Base-by-base conservation (phyloP, 2,888 invertebrate species). In the Atrina japonica region DNA sequence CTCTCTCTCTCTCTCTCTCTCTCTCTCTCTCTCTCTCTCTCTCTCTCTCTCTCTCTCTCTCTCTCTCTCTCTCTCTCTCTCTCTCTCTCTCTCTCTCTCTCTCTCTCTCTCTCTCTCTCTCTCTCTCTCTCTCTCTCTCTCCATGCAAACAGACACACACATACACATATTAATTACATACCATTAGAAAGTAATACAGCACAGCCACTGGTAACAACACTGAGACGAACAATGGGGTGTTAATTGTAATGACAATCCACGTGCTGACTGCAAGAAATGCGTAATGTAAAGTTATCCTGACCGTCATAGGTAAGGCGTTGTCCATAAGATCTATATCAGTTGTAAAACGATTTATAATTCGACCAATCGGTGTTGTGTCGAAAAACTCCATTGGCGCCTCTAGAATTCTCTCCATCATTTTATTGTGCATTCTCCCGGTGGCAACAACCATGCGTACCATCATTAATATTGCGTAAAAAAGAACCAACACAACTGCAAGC, bases 111-210 rank as follows among this genome's bases (percentile, higher is more conserved):
- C n/a, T n/a, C n/a, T n/a, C n/a, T n/a, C n/a, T n/a, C n/a, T n/a
- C n/a, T n/a, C n/a, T n/a, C n/a, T n/a, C n/a, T n/a, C n/a, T n/a
- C n/a, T n/a, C n/a, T n/a, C n/a, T n/a, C n/a, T n/a, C n/a, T n/a
- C n/a, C n/a, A n/a, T n/a, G n/a, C n/a, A n/a, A n/a, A n/a, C n/a
- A n/a, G n/a, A n/a, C n/a, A n/a, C n/a, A n/a, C n/a, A n/a, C n/a
- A n/a, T n/a, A n/a, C n/a, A n/a, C n/a, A n/a, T n/a, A n/a, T n/a
- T n/a, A n/a, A n/a, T 21, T 21, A 35, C 66, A 67, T 61, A 91
- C 91, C 89, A 90, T 84, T 1, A 90, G 82, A 29, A 88, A 59
- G 63, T 77, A 83, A 76, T 91, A 91, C 25, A 90, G 45, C 16
- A 88, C 30, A 40, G 83, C 79, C 59, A 91, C 77, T 25, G 90